Base-by-base conservation (phyloP, 2,888 invertebrate genomes). In the Choristoneura rosaceana region DNA sequence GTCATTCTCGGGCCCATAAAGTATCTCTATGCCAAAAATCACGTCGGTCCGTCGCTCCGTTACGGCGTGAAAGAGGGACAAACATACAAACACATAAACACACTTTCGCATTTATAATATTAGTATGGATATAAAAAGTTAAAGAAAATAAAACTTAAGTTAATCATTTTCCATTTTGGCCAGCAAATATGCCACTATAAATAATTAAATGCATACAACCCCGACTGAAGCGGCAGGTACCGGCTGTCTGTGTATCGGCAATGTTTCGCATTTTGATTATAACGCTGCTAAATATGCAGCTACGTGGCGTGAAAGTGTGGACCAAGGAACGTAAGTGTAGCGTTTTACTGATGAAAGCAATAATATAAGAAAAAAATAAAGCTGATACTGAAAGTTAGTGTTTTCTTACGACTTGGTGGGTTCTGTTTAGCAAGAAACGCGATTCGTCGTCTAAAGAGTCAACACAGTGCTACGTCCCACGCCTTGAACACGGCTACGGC, bases 241-340 rank as follows among this genome's bases (percentile, higher is more conserved):
- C 58, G 71, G 15, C 50, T 60, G 70, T 45, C 34, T 66, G 62
- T 66, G 67, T 64, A 68, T 73, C 68, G 71, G 38, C 58, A 45
- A 47, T 63, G 67, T 62, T 58, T 65, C 52, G 75, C 71, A 76
- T 75, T 76, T 77, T 77, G 78, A 80, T 80, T 78, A 80, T 77
- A 74, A 66, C 74, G 69, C 69, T 34, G 34, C 2, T 34, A 43
- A 25, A 52, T 34, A 50, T 64, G 70, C 61, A 55, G 70, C 61
- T 62, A 58, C 45, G 58, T 47, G 47, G 25, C 43, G 41, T 8
- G 50, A 5, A 14, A 15, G 1, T 15, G 50, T 50, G 15, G 50
- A 0, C 50, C 50, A 15, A 50, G 50, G 0, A 50, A 2, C 7
- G n/a, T 4, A 50, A 17, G 50, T 17, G 8, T 8, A 50, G 50